A percentile compares a stretch with the other conserved stretches of the same genome.
phyloP scores from a whole-genome alignment of 1,140 invertebrate genomes.

The Mylabris phalerata region DNA sequence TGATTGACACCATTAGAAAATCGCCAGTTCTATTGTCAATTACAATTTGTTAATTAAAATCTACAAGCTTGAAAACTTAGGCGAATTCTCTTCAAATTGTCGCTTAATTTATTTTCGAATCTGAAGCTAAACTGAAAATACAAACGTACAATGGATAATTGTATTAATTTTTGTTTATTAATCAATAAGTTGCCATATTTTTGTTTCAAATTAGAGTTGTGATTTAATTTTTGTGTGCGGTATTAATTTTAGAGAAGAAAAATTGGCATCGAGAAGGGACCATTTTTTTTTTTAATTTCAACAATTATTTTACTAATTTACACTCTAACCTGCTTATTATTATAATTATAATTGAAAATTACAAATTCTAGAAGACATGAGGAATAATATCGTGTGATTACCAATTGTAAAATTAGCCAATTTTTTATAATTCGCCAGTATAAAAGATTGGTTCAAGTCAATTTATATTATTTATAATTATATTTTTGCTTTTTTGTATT shows the following conservation, averaged over 20 bases:
- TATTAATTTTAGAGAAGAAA: not conserved
- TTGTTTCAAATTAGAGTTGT: slow-evolving; percentile 26
- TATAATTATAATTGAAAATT: slow-evolving; percentile 11
- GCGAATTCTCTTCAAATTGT: slow-evolving; percentile 2
- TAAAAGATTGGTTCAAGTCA: slow-evolving; percentile 20
- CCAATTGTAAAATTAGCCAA: slow-evolving; percentile 17
- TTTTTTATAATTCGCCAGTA: slow-evolving; percentile 36
- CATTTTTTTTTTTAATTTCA: slow-evolving; percentile 32
- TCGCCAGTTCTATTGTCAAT: slow-evolving; percentile 32
- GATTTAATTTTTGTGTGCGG: slow-evolving; percentile 23
- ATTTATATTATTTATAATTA: not conserved
- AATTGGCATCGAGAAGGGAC: slow-evolving; percentile 29
- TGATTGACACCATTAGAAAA: slow-evolving; percentile 6
- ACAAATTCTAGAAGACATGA: too few species aligned
- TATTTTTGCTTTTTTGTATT: slow-evolving; percentile 13
- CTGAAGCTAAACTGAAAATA: not conserved
- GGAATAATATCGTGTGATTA: slow-evolving; percentile 27
- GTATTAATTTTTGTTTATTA: not conserved
- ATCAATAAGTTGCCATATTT: slow-evolving; percentile 30
- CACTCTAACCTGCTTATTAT: slow-evolving; percentile 27
- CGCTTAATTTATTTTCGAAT: slow-evolving; percentile 18
- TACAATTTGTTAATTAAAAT: too few species aligned
- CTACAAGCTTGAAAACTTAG: slow-evolving; percentile 9
- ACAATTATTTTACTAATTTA: slow-evolving; percentile 34
- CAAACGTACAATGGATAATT: slow-evolving; percentile 1